Percentiles rank a stretch among this genome's conserved stretches.
Evolutionary conservation across 2,113 vertebrate species (phyloP).

Genomic region (Podarcis raffonei): DNA sequence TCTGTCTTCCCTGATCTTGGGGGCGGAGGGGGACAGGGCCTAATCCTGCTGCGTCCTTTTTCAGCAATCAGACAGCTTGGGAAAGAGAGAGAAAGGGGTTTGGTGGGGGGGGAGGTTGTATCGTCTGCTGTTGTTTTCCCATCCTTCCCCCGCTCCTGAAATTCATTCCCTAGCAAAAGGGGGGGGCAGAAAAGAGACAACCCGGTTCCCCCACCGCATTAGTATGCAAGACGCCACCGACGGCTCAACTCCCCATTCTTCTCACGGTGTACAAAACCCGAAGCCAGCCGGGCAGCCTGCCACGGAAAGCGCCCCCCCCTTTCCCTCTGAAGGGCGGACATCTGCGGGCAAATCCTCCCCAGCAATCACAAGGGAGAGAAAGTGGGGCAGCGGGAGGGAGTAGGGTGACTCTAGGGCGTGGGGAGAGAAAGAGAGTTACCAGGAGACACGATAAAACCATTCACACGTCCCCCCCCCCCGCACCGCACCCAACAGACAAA

Average conservation of each 20-base stretch:
- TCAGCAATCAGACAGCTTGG: no score
- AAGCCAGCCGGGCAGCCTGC: constrained; percentile 59
- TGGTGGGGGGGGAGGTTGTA: not conserved
- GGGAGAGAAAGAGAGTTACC: not conserved
- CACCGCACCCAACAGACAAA: no score
- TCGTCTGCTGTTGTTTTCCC: not conserved
- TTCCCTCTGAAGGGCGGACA: constrained; percentile 24
- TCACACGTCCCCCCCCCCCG: not conserved
- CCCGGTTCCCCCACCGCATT: constrained; percentile 28
- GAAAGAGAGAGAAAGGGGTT: not conserved
- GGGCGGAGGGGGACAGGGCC: not conserved
- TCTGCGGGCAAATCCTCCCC: not conserved
- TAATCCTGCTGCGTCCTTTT: not conserved
- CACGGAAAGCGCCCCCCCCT: not conserved
- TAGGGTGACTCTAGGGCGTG: not conserved
- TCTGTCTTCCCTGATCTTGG: no score
- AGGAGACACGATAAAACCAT: not conserved
- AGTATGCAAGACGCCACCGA: constrained; percentile 68
- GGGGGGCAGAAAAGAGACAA: not conserved
- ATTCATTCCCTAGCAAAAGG: not conserved
- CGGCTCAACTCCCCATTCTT: constrained; percentile 67
- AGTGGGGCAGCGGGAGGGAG: not conserved
- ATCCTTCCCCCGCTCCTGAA: not conserved
- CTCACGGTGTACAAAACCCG: constrained; percentile 61
- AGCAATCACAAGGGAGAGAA: not conserved